These are phyloP conservation scores for Solenopsis invicta DNA, from an alignment of 1,140 invertebrate genomes.

Conservation along the genomic window DNA sequence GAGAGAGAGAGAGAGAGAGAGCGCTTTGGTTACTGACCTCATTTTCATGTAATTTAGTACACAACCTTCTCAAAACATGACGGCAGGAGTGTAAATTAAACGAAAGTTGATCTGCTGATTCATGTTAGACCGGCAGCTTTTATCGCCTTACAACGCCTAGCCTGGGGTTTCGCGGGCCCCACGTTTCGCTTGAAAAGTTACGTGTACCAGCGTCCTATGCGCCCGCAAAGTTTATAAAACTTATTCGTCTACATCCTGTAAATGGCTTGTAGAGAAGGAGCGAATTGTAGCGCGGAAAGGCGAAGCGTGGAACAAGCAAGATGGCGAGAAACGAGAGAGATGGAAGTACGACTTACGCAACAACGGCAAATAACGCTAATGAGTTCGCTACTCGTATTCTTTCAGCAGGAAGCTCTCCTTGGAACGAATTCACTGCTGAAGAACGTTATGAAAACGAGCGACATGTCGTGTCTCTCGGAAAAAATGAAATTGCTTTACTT, in stretches of 20 bases:
- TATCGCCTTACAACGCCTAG: slow-evolving; percentile 32
- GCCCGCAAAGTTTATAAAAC: slow-evolving; percentile 51
- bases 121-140: slow-evolving; percentile 46
- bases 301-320: slow-evolving; percentile 21
- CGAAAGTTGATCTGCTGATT: slow-evolving; percentile 50
- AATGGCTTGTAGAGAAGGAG: slow-evolving; percentile 43
- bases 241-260: slow-evolving; percentile 55
- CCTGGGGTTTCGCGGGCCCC: slow-evolving; percentile 17
- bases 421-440: slow-evolving; percentile 27
- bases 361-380: slow-evolving; percentile 87
- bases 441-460: slow-evolving; percentile 30
- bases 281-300: slow-evolving; percentile 52
- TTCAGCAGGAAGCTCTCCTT: slow-evolving; percentile 61
- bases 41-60: slow-evolving; percentile 50
- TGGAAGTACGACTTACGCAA: slow-evolving; percentile 83
- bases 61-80: slow-evolving; percentile 29
- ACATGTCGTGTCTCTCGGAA: not conserved
- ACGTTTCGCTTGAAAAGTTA: slow-evolving; percentile 40
- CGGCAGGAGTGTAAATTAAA: slow-evolving; percentile 31
- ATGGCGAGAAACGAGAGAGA: slow-evolving; percentile 64
- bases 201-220: not conserved
- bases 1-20: not conserved
- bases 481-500: not conserved
- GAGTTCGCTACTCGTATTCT: slow-evolving; percentile 80
- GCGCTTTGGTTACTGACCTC: slow-evolving; percentile 28